Evolutionary conservation across 2,113 vertebrate species (phyloP).

Genomic region (Okapia johnstoni): DNA sequence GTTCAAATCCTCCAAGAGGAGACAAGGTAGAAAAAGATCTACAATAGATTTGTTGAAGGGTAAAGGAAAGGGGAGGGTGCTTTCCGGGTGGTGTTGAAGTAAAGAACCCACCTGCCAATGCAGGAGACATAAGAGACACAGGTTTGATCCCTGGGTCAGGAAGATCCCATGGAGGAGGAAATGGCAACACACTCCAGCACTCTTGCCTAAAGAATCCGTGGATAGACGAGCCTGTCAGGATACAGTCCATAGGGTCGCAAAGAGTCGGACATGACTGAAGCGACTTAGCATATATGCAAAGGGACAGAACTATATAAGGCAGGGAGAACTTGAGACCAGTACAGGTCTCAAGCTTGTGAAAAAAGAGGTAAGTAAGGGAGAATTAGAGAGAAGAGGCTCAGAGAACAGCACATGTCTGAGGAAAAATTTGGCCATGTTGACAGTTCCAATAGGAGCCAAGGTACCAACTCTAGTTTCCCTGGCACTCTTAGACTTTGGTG

Average conservation of each 20-base stretch:
- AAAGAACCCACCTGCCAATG: background rate
- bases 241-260: background rate
- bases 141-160: background rate
- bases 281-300: background rate
- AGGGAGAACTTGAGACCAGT: no score
- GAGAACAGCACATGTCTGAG: background rate
- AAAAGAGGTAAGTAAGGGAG: background rate
- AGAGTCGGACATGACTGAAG: background rate
- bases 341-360: background rate
- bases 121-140: background rate
- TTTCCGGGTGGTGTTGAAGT: background rate
- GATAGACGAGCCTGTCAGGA: background rate
- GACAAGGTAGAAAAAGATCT: background rate
- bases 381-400: background rate
- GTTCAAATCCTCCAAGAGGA: background rate
- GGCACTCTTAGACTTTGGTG: no score
- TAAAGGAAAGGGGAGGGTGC: background rate
- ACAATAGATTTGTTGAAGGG: background rate
- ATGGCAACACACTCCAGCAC: background rate
- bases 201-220: background rate
- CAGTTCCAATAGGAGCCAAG: background rate
- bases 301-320: background rate
- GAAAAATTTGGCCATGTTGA: background rate
- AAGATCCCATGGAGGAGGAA: background rate
- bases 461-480: rapidly evolving